These are phyloP conservation scores for Disparrhopalites patrizii DNA, from an alignment of 2,888 invertebrate species.

Conservation along the genomic window DNA sequence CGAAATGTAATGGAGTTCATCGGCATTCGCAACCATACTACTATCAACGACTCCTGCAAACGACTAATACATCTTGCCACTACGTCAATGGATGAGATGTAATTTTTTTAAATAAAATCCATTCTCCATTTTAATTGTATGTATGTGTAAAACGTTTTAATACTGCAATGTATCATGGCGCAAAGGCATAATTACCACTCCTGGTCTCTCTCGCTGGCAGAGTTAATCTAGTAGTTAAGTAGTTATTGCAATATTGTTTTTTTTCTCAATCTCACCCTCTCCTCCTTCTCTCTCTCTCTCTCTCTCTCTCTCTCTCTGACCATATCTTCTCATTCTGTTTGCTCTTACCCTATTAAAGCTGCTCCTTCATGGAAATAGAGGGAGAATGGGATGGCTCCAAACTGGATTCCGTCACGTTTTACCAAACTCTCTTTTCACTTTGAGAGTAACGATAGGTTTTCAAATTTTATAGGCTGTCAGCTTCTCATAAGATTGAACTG, in stretches of 20 bases:
- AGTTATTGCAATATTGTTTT: too few relatives aligned
- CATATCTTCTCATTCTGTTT: too few relatives aligned
- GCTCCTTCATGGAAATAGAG: background rate
- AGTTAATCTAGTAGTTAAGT: too few relatives aligned
- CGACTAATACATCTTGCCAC: too few relatives aligned
- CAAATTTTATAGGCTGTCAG: background rate
- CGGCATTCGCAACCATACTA: background rate
- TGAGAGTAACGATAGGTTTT: background rate
- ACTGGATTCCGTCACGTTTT: constrained; percentile 7
- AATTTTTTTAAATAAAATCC: background rate
- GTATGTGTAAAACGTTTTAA: background rate
- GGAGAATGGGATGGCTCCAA: too few relatives aligned
- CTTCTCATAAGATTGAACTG: background rate
- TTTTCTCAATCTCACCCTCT: background rate
- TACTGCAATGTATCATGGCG: background rate
- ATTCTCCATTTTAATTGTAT: background rate
- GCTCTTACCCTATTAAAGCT: too few relatives aligned
- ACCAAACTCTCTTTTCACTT: background rate
- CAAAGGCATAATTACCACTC: too few relatives aligned
- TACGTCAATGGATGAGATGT: too few relatives aligned
- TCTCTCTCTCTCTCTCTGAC: too few relatives aligned
- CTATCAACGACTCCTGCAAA: too few relatives aligned
- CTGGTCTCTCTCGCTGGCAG: too few relatives aligned
- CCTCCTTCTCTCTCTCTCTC: too few relatives aligned
- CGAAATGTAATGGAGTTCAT: background rate